Evolutionary conservation across 2,888 invertebrate species (phyloP).

Genomic region (Phorcus lineatus): DNA sequence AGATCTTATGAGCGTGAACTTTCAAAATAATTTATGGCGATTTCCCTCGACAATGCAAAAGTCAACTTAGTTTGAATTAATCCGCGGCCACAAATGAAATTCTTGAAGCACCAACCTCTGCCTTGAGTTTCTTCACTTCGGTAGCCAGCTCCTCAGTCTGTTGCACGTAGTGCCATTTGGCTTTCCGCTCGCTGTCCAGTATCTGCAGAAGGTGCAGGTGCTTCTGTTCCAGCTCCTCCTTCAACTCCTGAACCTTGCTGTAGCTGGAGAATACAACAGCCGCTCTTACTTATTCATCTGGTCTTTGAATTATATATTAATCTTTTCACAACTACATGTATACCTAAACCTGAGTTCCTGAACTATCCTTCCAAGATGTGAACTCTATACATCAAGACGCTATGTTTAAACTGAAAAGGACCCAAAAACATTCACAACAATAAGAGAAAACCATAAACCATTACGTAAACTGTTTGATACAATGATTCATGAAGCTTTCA

Average conservation of each 20-base stretch:
- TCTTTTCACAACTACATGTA: no score
- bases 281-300: no score
- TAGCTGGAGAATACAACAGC: slow-evolving; percentile 80
- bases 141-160: slow-evolving; percentile 92
- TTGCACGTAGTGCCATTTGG: slow-evolving; percentile 94
- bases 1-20: background rate
- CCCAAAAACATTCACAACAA: no score
- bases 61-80: background rate
- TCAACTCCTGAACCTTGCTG: slow-evolving; percentile 90
- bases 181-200: slow-evolving; percentile 92
- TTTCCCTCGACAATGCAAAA: background rate
- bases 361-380: no score
- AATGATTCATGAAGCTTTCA: no score
- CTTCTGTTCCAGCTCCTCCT: slow-evolving; percentile 93
- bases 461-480: no score
- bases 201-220: slow-evolving; percentile 90
- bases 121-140: slow-evolving; percentile 90
- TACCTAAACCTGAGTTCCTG: no score
- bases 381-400: no score
- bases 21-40: background rate
- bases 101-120: slow-evolving; percentile 81
- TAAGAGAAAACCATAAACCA: no score
- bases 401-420: no score
- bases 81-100: background rate
- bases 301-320: no score